Percentiles rank a stretch among this genome's conserved stretches.
phyloP scores from a whole-genome alignment of 2,888 invertebrate genomes.

The Drosophila birchii region DNA sequence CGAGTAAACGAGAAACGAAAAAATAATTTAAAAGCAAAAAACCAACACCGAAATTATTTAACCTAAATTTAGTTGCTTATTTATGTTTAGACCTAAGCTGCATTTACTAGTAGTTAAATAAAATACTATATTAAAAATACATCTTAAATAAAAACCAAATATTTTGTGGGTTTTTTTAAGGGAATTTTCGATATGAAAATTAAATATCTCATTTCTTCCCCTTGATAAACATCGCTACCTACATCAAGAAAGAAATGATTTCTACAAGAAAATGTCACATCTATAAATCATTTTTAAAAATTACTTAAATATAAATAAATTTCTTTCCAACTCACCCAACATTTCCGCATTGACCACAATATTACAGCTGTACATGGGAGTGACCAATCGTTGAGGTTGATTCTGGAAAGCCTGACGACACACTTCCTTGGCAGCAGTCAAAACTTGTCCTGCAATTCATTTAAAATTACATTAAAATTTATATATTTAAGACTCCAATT shows the following conservation, averaged over 20 bases:
- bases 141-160: background rate
- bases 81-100: conserved; percentile 83
- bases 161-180: background rate
- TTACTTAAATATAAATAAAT: background rate
- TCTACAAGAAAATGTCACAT: background rate
- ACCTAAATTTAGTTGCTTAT: conserved; percentile 74
- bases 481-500: too few species aligned
- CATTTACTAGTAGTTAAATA: conserved; percentile 84
- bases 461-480: background rate
- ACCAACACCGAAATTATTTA: conserved; percentile 50
- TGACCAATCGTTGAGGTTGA: conserved; percentile 95
- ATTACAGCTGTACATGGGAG: conserved; percentile 95
- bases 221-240: background rate
- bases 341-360: conserved; percentile 94
- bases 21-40: conserved; percentile 15
- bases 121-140: conserved; percentile 46
- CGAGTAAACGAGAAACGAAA: conserved; percentile 12
- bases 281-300: too few species aligned
- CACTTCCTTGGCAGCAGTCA: conserved; percentile 95
- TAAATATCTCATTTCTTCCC: background rate
- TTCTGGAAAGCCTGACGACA: conserved; percentile 95
- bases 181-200: background rate
- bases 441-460: conserved; percentile 90
- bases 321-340: conserved; percentile 88
- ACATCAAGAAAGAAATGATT: background rate